A percentile compares a stretch with the other conserved stretches of the same genome.
These are phyloP conservation scores for Albula glossodonta DNA, from an alignment of 2,113 vertebrate genomes.

Conservation along the genomic window DNA sequence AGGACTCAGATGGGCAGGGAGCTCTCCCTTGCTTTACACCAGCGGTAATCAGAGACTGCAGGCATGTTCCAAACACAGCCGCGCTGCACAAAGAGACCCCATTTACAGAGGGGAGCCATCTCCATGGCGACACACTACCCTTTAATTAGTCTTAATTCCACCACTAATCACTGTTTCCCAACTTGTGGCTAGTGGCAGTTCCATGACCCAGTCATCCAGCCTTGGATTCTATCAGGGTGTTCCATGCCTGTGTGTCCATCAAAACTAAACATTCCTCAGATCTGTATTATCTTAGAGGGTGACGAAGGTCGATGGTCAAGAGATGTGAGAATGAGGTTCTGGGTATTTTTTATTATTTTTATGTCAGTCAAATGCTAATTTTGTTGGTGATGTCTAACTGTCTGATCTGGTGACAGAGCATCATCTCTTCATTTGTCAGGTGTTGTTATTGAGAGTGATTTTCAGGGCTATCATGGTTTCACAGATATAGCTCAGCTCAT, in stretches of 20 bases:
- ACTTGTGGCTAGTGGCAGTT: background rate
- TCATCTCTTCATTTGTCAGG: background rate
- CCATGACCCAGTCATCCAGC: background rate
- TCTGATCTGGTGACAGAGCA: background rate
- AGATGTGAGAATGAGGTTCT: background rate
- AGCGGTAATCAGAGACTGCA: background rate
- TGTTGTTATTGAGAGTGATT: background rate
- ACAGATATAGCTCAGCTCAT: background rate
- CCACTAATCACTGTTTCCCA: background rate
- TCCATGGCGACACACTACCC: background rate
- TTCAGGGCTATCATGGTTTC: background rate
- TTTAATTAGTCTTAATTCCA: background rate
- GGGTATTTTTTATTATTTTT: background rate
- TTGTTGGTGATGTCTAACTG: background rate
- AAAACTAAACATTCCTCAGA: background rate
- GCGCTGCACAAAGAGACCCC: background rate
- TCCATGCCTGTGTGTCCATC: background rate
- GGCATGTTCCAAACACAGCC: background rate
- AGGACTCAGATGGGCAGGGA: constrained; percentile 5
- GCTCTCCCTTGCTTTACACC: background rate
- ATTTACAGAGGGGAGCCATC: background rate
- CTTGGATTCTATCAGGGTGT: background rate
- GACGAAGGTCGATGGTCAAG: background rate
- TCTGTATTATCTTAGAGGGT: background rate
- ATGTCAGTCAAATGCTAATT: background rate